Percentiles rank a stretch among this genome's conserved stretches.
These are phyloP conservation scores for Etheostoma nigrum DNA, from an alignment of 2,797 vertebrate species.

Conservation along the genomic window DNA sequence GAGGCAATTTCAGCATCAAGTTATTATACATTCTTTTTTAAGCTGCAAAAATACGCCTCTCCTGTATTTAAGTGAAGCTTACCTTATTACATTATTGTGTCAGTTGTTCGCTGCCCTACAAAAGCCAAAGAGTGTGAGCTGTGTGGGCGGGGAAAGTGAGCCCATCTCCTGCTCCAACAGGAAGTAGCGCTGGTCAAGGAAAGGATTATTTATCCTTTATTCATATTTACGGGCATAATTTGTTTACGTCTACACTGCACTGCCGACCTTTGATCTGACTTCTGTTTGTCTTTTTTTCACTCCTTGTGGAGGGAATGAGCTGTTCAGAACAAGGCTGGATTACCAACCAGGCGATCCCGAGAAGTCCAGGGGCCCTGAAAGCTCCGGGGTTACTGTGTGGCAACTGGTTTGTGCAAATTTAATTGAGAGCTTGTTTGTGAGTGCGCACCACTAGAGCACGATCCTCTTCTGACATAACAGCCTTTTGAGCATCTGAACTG, in stretches of 20 bases:
- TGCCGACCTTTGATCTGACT: conserved; percentile 60
- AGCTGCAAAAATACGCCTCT: conserved; percentile 68
- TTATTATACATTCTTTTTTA: conserved; percentile 70
- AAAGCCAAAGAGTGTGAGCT: conserved; percentile 66
- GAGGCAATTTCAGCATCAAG: conserved; percentile 63
- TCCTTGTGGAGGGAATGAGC: conserved; percentile 19
- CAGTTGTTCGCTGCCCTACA: conserved; percentile 63
- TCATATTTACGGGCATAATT: conserved; percentile 69
- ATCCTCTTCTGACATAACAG: conserved; percentile 17
- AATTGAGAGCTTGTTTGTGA: conserved; percentile 56
- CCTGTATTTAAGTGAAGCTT: conserved; percentile 75
- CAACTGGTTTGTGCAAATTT: conserved; percentile 71
- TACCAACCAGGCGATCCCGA: conserved; percentile 25
- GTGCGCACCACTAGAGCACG: conserved; percentile 3
- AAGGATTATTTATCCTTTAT: conserved; percentile 72
- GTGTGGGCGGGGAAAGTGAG: conserved; percentile 65
- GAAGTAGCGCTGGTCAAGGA: conserved; percentile 60
- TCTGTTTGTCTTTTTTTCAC: conserved; percentile 41
- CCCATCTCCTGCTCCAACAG: conserved; percentile 50
- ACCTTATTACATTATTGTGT: conserved; percentile 78
- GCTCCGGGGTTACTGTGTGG: conserved; percentile 57
- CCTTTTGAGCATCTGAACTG: neutral
- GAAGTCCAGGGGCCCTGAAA: conserved; percentile 13
- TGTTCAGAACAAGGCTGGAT: conserved; percentile 23
- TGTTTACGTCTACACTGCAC: conserved; percentile 63